These are phyloP conservation scores for Megalops atlanticus DNA, from an alignment of 2,113 vertebrate genomes.

Conservation along the genomic window DNA sequence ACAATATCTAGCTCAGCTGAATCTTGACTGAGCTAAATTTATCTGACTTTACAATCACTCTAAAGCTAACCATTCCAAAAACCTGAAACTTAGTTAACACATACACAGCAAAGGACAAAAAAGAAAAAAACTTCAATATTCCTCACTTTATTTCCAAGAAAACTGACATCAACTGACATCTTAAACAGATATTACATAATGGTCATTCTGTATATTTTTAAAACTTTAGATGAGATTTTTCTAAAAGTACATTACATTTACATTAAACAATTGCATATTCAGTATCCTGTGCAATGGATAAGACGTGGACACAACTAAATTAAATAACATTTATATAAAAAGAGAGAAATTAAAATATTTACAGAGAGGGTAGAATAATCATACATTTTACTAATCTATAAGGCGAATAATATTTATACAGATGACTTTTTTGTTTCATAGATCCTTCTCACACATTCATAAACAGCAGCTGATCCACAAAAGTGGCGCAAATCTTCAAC, in stretches of 20 bases:
- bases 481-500: constrained; percentile 43
- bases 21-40: too few relatives aligned
- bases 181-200: constrained; percentile 56
- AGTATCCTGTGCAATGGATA: constrained; percentile 62
- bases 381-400: constrained; percentile 67
- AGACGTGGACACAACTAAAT: constrained; percentile 45
- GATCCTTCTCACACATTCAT: constrained; percentile 58
- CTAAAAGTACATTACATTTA: constrained; percentile 40
- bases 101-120: not conserved
- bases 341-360: constrained; percentile 56
- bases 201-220: constrained; percentile 54
- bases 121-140: not conserved
- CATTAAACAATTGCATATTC: constrained; percentile 76
- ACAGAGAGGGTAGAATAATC: constrained; percentile 66
- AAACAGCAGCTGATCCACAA: constrained; percentile 56
- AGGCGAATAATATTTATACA: constrained; percentile 70
- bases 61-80: not conserved
- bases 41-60: not conserved
- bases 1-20: too few relatives aligned
- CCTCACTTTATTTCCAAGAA: constrained; percentile 74
- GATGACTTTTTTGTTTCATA: constrained; percentile 59
- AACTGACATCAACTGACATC: constrained; percentile 67
- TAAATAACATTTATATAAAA: constrained; percentile 70
- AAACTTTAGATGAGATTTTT: constrained; percentile 54
- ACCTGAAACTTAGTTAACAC: too few relatives aligned